Conservation (phyloP, 2,797 vertebrate species). For the Carduelis carduelis region DNA sequence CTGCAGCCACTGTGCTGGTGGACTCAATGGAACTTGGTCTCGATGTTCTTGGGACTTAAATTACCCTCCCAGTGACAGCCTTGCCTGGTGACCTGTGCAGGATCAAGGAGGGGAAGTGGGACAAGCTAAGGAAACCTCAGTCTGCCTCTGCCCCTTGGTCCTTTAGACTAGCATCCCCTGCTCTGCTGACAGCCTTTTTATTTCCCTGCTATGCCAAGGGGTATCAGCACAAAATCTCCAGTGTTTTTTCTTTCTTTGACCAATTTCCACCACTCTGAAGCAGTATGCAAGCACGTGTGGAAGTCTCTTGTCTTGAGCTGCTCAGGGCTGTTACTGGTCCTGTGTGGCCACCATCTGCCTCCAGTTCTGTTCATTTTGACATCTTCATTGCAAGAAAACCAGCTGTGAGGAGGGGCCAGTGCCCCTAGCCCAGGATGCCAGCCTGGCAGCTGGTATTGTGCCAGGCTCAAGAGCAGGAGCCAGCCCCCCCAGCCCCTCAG, state of each 20-base stretch:
- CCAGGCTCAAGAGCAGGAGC: neutral
- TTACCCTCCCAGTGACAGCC: neutral
- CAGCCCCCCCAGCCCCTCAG: neutral
- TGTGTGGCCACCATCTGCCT: slow-evolving; percentile 26
- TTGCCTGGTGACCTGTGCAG: neutral
- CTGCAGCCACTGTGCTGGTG: neutral
- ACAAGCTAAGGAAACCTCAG: neutral
- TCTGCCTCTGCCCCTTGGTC: neutral
- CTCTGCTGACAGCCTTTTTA: neutral
- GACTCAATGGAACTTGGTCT: neutral
- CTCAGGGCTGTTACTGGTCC: neutral
- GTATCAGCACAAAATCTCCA: neutral
- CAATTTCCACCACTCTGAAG: neutral
- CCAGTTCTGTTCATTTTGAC: neutral
- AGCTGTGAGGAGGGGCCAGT: slow-evolving; percentile 19
- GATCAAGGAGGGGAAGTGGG: neutral
- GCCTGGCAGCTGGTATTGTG: slow-evolving; percentile 30
- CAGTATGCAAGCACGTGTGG: neutral
- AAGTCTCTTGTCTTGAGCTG: neutral
- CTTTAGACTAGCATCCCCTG: neutral
- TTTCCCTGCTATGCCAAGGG: neutral
- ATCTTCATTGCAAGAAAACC: slow-evolving; percentile 3
- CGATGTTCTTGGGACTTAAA: neutral
- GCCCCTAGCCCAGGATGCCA: slow-evolving; percentile 22
- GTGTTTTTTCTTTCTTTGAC: neutral